These are phyloP conservation scores for Drosophila cardini DNA, from an alignment of 1,140 invertebrate species.

Conservation along the genomic window DNA sequence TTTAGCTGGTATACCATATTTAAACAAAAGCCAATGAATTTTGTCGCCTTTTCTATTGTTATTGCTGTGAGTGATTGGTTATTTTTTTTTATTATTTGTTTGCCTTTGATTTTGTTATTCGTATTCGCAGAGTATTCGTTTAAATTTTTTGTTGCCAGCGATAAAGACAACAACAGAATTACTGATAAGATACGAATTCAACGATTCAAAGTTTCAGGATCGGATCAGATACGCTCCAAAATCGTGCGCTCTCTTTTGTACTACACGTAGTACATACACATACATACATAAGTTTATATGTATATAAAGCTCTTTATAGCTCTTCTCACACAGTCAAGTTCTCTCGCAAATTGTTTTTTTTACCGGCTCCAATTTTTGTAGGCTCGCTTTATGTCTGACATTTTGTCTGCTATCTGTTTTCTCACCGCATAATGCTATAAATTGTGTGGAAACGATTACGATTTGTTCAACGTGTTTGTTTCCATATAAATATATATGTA, in stretches of 20 bases:
- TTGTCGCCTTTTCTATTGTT: slow-evolving; percentile 25
- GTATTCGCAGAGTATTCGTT: slow-evolving; percentile 44
- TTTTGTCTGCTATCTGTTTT: slow-evolving; percentile 47
- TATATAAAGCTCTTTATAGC: background rate
- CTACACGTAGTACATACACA: background rate
- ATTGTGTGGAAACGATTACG: slow-evolving; percentile 52
- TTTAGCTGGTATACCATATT: slow-evolving; percentile 27
- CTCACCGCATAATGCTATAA: slow-evolving; percentile 49
- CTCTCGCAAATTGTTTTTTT: slow-evolving; percentile 12
- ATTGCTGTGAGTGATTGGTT: slow-evolving; percentile 40
- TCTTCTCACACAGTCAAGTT: background rate
- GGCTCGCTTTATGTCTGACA: slow-evolving; percentile 38
- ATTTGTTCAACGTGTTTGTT: slow-evolving; percentile 49
- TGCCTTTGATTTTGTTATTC: slow-evolving; percentile 49
- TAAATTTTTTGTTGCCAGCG: slow-evolving; percentile 54
- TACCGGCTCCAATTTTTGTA: slow-evolving; percentile 43
- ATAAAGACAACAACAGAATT: slow-evolving; percentile 67
- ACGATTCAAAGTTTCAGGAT: slow-evolving; percentile 22
- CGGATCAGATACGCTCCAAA: slow-evolving; percentile 42
- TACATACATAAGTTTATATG: background rate
- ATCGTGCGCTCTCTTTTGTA: slow-evolving; percentile 27
- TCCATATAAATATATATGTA: slow-evolving; percentile 21
- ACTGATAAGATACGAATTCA: slow-evolving; percentile 69
- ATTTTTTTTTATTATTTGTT: slow-evolving; percentile 49
- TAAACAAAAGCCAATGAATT: slow-evolving; percentile 18